Percentiles rank a stretch among this genome's conserved stretches.
Conservation (phyloP, 2,113 vertebrate species). For the Callipepla californica region DNA sequence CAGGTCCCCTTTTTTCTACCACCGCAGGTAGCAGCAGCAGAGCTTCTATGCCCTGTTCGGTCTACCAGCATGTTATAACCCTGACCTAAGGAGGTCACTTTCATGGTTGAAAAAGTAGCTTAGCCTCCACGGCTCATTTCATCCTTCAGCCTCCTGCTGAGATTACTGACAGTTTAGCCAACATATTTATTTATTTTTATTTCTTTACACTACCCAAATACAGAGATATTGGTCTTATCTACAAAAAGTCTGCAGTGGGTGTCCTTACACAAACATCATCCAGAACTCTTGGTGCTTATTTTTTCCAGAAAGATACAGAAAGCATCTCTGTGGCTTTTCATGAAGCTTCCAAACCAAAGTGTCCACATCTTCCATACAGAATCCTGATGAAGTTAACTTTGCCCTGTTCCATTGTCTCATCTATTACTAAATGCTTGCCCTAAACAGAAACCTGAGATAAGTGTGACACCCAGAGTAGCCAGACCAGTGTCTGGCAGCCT, state of each 20-base stretch:
- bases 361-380: neutral
- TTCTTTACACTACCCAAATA: slow-evolving; percentile 5
- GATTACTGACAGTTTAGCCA: slow-evolving; percentile 52
- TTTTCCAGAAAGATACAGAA: neutral
- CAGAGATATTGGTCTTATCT: neutral
- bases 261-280: neutral
- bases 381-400: neutral
- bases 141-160: slow-evolving; percentile 45
- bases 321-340: neutral
- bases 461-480: neutral
- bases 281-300: neutral
- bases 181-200: slow-evolving; percentile 54
- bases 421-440: neutral
- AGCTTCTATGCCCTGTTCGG: neutral
- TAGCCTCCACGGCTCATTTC: slow-evolving; percentile 48
- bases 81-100: slow-evolving; percentile 43
- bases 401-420: neutral
- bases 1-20: neutral
- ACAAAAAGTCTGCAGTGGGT: neutral
- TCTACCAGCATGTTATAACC: slow-evolving; percentile 24
- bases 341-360: rapidly evolving
- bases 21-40: neutral
- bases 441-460: neutral
- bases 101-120: slow-evolving; percentile 15
- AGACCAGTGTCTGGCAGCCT: neutral